Evolutionary conservation across 2,113 vertebrate species (phyloP).

Genomic region (Globicephala melas): DNA sequence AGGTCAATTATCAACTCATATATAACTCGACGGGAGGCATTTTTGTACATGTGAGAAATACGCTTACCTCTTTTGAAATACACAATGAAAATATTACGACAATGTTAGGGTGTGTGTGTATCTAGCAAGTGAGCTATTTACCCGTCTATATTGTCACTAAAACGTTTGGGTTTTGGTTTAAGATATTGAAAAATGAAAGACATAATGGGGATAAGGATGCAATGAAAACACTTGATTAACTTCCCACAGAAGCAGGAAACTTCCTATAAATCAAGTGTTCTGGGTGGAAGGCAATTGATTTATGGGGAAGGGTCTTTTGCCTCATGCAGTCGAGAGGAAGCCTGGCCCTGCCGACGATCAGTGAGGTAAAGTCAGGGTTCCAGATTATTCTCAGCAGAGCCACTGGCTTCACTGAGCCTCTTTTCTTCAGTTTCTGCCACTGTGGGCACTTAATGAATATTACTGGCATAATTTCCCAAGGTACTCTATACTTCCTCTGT

Average conservation of each 20-base stretch:
- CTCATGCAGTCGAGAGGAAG: neutral
- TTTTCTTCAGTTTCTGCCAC: conserved; percentile 8
- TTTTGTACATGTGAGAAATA: neutral
- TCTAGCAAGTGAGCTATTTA: neutral
- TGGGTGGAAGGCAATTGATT: neutral
- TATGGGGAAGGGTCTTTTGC: neutral
- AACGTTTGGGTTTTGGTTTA: neutral
- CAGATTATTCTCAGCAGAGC: neutral
- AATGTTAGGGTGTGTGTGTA: neutral
- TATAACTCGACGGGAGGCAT: neutral
- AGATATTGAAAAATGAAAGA: conserved; percentile 40
- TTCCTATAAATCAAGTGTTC: neutral
- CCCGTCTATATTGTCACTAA: neutral
- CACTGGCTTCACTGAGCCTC: neutral
- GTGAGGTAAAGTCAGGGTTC: neutral
- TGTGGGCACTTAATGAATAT: conserved; percentile 35
- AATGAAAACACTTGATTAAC: conserved; percentile 49
- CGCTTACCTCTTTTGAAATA: conserved; percentile 41
- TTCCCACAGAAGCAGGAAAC: conserved; percentile 43
- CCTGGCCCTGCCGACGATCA: neutral
- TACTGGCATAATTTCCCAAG: conserved; percentile 31
- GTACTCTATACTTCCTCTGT: conserved; percentile 13
- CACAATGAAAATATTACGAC: neutral
- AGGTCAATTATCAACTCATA: conserved; percentile 6
- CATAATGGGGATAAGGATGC: neutral